Conservation (phyloP, 2,888 invertebrate genomes). For the Synanthedon tipuliformis region DNA sequence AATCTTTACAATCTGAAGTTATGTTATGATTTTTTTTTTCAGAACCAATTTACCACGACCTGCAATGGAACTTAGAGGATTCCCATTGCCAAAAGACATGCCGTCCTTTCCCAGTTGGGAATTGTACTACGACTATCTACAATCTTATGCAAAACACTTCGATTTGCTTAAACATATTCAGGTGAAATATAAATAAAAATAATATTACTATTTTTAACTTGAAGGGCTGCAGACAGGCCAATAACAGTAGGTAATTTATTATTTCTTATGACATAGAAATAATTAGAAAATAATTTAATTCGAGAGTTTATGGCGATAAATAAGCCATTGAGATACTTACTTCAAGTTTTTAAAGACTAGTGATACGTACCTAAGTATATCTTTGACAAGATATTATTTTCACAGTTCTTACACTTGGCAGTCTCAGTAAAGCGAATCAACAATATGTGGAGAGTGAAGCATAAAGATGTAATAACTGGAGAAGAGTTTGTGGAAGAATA, state of each 20-base stretch:
- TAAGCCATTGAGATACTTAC: too few species aligned
- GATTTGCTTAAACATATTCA: conserved; percentile 42
- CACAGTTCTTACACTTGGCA: conserved; percentile 48
- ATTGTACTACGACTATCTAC: conserved; percentile 40
- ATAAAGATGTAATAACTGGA: conserved; percentile 31
- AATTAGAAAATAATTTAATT: too few species aligned
- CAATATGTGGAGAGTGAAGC: conserved; percentile 42
- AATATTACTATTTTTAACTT: neutral
- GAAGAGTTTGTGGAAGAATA: conserved; percentile 56
- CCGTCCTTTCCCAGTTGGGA: conserved; percentile 45
- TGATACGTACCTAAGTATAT: too few species aligned
- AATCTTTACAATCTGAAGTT: neutral
- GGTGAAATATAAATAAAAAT: conserved; percentile 19
- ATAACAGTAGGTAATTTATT: too few species aligned
- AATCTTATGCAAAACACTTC: conserved; percentile 39
- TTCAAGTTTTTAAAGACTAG: too few species aligned
- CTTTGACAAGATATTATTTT: neutral
- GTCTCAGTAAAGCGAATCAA: conserved; percentile 28
- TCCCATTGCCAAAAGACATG: conserved; percentile 36
- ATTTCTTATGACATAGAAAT: too few species aligned
- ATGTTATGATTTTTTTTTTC: conserved; percentile 11
- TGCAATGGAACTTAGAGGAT: conserved; percentile 50
- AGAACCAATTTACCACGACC: conserved; percentile 61
- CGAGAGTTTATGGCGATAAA: too few species aligned
- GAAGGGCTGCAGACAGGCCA: too few species aligned